Evolutionary conservation across 2,888 invertebrate genomes (phyloP).

Genomic region (Athalia circularis): DNA sequence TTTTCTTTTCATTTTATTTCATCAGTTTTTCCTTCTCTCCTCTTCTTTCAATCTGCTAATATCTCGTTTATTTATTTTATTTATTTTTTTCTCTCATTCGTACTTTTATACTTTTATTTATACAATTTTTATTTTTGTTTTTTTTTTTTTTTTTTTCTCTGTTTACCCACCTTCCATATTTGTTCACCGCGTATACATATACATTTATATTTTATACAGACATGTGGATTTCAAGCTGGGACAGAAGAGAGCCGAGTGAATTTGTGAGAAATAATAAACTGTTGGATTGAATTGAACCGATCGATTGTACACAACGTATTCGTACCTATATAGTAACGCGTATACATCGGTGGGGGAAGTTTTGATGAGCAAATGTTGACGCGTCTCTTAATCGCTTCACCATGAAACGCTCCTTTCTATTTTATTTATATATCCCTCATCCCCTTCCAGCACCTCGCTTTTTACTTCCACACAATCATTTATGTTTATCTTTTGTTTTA

Average conservation of each 20-base stretch:
- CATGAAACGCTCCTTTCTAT: background rate
- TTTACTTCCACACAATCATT: background rate
- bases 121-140: background rate
- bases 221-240: no score
- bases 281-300: no score
- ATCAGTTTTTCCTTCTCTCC: background rate
- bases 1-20: background rate
- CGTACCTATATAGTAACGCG: no score
- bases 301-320: no score
- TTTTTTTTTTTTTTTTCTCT: background rate
- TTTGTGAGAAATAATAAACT: no score
- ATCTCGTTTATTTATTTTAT: constrained; percentile 19
- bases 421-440: background rate
- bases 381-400: background rate
- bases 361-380: no score
- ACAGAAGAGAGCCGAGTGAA: no score
- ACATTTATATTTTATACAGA: no score
- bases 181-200: background rate
- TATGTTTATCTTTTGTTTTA: no score
- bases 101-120: background rate
- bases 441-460: background rate
- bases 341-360: no score
- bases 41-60: constrained; percentile 13
- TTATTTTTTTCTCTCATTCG: background rate
- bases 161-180: background rate